Evolutionary conservation across 2,797 vertebrate genomes (phyloP), one percentile per base, ranked within the genome.

Genomic region (Aulostomus chinensis): DNA sequence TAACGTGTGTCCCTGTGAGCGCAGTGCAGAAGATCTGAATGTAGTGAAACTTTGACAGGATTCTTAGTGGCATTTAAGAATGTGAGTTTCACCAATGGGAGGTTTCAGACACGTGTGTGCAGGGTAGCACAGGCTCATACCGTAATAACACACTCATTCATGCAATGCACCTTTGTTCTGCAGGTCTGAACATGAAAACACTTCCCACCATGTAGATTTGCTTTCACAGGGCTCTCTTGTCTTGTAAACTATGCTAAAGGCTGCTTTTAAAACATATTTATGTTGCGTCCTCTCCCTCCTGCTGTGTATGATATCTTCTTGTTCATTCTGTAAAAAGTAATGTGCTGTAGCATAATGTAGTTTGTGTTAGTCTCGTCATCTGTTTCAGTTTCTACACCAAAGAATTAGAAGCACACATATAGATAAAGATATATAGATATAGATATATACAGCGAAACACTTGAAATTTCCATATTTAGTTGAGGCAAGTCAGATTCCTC

Each of bases 301-400:
- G 42, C 64, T 53, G 35, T 26, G 24, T 36, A 40, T 35, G 38
- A 64, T 54, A 10, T 17, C 18, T n/a, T 53, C 29, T 58, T 58
- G n/a, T 71, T 47, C 21, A 34, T 56, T 42, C 15, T 59, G 61
- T 62, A 45, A 38, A 51, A 54, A 58, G 21, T n/a, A 6, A 20
- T 68, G 68, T 68, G 56, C 22, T 64, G 50, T 38, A 5, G 20
- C n/a, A 30, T 29, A 18, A n/a, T 34, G 24, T 8, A n/a, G 31
- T 46, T 61, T 60, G 50, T 78, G 20, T 52, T 17, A 17, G 13
- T 34, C 8, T 50, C 35, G 20, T 40, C 4, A 9, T 55, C 9
- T 7, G n/a, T 60, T 51, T 68, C 30, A 48, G 46, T 73, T 65
- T 47, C 35, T 54, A 28, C 60, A 40, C 70, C 81, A 76, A 81